Evolutionary conservation across 2,888 invertebrate species (phyloP).

Genomic region (Leptogaster cylindrica): DNA sequence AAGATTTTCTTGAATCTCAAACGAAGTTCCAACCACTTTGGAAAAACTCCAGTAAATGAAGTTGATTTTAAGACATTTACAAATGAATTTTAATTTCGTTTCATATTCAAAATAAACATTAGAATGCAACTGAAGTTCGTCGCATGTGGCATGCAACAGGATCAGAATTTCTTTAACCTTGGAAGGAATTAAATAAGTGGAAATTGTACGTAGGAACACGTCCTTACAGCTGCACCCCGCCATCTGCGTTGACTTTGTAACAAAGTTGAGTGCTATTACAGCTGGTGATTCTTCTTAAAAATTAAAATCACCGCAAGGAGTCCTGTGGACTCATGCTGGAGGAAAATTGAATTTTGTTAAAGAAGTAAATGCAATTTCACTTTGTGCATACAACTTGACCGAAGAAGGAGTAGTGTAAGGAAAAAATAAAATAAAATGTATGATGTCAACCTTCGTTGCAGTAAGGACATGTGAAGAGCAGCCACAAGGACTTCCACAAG

Average conservation of each 20-base stretch:
- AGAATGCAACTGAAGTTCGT: background rate
- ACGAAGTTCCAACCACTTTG: too few species aligned
- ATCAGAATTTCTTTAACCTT: background rate
- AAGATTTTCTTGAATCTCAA: too few species aligned
- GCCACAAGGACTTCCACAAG: background rate
- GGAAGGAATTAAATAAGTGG: slow-evolving; percentile 1
- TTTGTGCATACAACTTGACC: too few species aligned
- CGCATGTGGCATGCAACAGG: background rate
- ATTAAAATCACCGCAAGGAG: background rate
- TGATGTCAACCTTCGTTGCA: background rate
- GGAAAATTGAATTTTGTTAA: background rate
- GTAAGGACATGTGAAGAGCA: background rate
- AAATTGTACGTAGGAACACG: background rate
- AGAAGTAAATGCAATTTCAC: background rate
- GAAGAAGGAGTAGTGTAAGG: background rate
- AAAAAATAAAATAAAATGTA: too few species aligned
- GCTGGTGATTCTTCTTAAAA: background rate
- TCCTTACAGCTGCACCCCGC: background rate
- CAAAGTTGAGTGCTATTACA: background rate
- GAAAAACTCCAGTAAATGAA: too few species aligned
- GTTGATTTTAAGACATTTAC: too few species aligned
- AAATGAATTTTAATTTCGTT: background rate
- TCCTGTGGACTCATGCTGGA: background rate
- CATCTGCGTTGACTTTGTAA: background rate
- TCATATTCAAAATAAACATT: background rate